A percentile compares a stretch with the other conserved stretches of the same genome.
phyloP scores from a whole-genome alignment of 2,888 invertebrate genomes.

The Cheilosia vulpina region DNA sequence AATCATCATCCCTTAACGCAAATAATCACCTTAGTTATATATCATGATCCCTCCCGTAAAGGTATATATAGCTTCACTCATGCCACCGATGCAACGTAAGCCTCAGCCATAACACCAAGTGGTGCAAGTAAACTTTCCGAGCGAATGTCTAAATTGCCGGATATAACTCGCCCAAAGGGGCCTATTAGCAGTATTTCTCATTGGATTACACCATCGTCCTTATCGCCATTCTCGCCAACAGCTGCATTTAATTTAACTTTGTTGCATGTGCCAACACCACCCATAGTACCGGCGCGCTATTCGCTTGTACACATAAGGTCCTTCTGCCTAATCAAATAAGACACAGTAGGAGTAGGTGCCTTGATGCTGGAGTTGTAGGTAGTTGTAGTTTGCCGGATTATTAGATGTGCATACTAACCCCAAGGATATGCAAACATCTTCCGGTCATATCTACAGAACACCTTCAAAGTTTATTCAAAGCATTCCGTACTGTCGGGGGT shows the following conservation, averaged over 20 bases:
- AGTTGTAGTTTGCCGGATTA: conserved; percentile 65
- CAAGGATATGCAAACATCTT: conserved; percentile 71
- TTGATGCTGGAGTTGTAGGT: conserved; percentile 30
- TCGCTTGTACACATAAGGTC: conserved; percentile 1
- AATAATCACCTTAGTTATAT: neutral
- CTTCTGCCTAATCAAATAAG: conserved; percentile 64
- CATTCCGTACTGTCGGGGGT: neutral
- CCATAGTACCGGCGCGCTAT: neutral
- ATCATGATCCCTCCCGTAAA: neutral
- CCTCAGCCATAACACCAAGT: conserved; percentile 23
- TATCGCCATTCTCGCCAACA: conserved; percentile 60
- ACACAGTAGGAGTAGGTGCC: conserved; percentile 51
- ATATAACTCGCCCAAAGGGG: conserved; percentile 59
- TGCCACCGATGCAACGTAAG: conserved; percentile 22
- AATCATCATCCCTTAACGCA: too few species aligned
- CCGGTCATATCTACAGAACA: conserved; percentile 63
- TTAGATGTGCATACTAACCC: conserved; percentile 66
- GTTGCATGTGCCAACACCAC: conserved; percentile 47
- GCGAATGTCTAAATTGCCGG: conserved; percentile 50
- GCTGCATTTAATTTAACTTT: conserved; percentile 70
- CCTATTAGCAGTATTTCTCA: conserved; percentile 64
- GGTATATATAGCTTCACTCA: conserved; percentile 26
- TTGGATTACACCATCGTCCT: conserved; percentile 67
- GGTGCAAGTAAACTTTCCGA: conserved; percentile 24
- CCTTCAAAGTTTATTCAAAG: conserved; percentile 33